Base-by-base conservation (phyloP, 2,113 vertebrate species). In the Mesoclemmys tuberculata region DNA sequence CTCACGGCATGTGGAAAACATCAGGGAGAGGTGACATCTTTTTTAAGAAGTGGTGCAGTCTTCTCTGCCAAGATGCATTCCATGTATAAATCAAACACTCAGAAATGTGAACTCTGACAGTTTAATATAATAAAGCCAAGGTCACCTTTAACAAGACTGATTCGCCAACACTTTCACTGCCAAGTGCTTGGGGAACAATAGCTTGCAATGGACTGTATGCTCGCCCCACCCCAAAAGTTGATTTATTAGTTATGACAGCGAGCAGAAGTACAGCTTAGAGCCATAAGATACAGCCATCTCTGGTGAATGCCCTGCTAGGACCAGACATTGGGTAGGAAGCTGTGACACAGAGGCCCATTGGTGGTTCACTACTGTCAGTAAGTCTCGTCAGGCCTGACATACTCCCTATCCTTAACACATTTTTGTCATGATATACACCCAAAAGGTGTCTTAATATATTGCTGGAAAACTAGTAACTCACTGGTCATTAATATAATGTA, bases 41-140 rank as follows among this genome's bases (percentile, higher is more conserved):
- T 38, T 75, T 64, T 44, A 78, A 56, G 46, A 79, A 90, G 54
- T 0, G 4, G 48, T 5, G 24, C 0, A 2, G 75, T 4, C 64
- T 71, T 10, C n/a, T 80, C 77, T 77, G 87, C 87, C 87, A 85
- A 88, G 80, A 82, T 1, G 38, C 54, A n/a, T 61, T 31, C 82
- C 0, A 6, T 41, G 85, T 0, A 2, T 81, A 92, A 88, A 83
- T 93, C 77, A 79, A 75, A 80, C 1, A 5, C 74, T 71, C 26
- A 10, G 52, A n/a, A 58, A 71, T 4, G 58, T 1, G 51, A 44
- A 35, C 1, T 49, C 81, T 58, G 87, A 44, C 80, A 87, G 79
- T 71, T 80, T 71, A 80, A 54, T 31, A 11, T 4, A 80, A 88
- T 55, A 71, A 77, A 87, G 4, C 80, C 89, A 95, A 95, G 87